Conservation (phyloP, 2,888 invertebrate species). For the Melanargia galathea region DNA sequence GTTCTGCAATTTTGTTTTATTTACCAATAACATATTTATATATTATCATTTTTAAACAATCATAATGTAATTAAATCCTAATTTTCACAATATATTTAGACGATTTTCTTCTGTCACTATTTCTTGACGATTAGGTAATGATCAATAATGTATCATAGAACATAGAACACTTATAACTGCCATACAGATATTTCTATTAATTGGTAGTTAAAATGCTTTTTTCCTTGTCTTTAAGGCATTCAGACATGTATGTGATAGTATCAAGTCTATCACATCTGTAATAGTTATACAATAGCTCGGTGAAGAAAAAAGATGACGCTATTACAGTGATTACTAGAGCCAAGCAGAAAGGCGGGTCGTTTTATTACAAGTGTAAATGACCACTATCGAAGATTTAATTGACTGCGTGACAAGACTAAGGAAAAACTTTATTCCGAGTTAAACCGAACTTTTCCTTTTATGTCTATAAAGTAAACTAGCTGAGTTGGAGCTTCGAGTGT, state of each 20-base stretch:
- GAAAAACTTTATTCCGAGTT: conserved; percentile 16
- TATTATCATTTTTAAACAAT: too few species aligned
- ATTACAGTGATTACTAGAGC: neutral
- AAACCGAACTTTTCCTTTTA: conserved; percentile 11
- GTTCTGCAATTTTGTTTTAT: too few species aligned
- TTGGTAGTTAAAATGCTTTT: neutral
- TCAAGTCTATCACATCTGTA: neutral
- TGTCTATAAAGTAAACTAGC: neutral
- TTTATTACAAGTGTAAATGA: conserved; percentile 21
- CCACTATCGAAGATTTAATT: conserved; percentile 20
- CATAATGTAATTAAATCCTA: too few species aligned
- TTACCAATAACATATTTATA: too few species aligned
- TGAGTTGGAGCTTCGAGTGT: neutral
- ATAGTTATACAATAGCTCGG: neutral
- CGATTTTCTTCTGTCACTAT: too few species aligned
- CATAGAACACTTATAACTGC: too few species aligned
- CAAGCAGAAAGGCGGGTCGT: conserved; percentile 10
- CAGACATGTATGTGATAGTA: too few species aligned
- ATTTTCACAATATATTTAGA: too few species aligned
- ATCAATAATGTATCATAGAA: too few species aligned
- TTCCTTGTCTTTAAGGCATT: too few species aligned
- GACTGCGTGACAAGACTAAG: conserved; percentile 14
- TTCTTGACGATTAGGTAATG: too few species aligned
- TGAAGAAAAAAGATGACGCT: neutral
- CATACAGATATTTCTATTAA: too few species aligned